Percentiles rank a stretch among this genome's conserved stretches.
phyloP scores from a whole-genome alignment of 2,888 invertebrate species.

The Suillia variegata region DNA sequence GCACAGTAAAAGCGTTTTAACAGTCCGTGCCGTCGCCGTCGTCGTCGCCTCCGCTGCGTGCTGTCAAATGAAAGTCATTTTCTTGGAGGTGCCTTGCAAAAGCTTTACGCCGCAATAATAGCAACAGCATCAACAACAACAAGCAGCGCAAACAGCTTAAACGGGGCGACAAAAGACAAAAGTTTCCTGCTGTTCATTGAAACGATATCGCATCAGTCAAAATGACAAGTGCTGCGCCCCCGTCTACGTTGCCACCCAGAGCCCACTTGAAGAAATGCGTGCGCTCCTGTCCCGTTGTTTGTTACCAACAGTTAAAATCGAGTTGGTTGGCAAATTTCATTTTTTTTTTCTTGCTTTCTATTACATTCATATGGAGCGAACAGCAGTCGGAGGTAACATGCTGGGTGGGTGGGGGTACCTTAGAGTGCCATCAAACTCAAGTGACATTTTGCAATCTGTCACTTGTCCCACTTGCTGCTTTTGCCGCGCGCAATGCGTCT shows the following conservation, averaged over 20 bases:
- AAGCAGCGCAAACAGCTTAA: neutral
- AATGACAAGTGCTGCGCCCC: constrained; percentile 24
- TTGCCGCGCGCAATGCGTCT: constrained; percentile 3
- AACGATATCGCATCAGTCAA: constrained; percentile 32
- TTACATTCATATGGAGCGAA: too few relatives aligned
- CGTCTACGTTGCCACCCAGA: neutral
- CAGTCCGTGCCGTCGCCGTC: constrained; percentile 6
- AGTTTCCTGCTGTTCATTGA: constrained; percentile 29
- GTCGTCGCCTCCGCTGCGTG: neutral
- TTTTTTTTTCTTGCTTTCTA: neutral
- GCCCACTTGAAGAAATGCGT: too few relatives aligned
- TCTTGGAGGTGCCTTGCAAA: constrained; percentile 13
- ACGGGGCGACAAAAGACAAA: constrained; percentile 13
- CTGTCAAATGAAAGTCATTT: constrained; percentile 37
- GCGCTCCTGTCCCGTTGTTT: too few relatives aligned
- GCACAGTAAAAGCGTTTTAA: constrained; percentile 17
- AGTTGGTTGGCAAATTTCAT: neutral
- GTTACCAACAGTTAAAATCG: too few relatives aligned
- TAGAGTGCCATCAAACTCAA: constrained; percentile 25
- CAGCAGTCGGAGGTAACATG: neutral
- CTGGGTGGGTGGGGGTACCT: constrained; percentile 10
- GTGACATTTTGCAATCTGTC: constrained; percentile 28
- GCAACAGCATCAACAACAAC: neutral
- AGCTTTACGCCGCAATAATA: constrained; percentile 14
- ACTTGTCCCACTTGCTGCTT: neutral